Percentiles rank a stretch among this genome's conserved stretches.
Evolutionary conservation across 2,888 invertebrate species (phyloP).

Genomic region (Agonum fuliginosum): DNA sequence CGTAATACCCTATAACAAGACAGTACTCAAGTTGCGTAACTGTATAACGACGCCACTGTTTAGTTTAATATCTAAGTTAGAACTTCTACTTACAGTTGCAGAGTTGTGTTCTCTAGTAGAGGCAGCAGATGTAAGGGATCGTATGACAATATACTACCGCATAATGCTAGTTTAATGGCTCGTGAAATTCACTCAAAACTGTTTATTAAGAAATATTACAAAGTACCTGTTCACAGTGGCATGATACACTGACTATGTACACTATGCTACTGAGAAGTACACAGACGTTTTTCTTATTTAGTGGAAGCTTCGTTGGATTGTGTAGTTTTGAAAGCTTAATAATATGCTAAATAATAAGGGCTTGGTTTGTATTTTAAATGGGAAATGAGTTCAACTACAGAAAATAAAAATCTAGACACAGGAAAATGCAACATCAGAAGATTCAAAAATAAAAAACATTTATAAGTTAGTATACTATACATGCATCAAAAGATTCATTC

Average conservation of each 20-base stretch:
- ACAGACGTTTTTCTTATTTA: background rate
- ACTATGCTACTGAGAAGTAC: background rate
- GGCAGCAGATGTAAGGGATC: constrained; percentile 46
- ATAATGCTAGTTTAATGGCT: constrained; percentile 48
- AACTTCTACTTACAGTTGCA: background rate
- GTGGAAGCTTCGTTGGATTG: background rate
- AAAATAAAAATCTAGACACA: too few species aligned
- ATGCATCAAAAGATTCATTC: too few species aligned
- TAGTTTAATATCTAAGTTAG: constrained; percentile 17
- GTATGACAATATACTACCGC: constrained; percentile 43
- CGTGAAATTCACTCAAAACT: constrained; percentile 34
- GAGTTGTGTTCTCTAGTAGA: constrained; percentile 10
- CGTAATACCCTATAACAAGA: too few species aligned
- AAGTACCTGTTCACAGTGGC: constrained; percentile 20
- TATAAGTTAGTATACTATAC: too few species aligned
- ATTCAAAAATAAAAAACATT: too few species aligned
- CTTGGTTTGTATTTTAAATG: too few species aligned
- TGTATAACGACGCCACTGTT: background rate
- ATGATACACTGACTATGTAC: background rate
- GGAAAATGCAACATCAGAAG: too few species aligned
- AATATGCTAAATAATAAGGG: too few species aligned
- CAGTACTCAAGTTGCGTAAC: background rate
- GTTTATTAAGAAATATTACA: constrained; percentile 44
- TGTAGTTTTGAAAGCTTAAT: background rate
- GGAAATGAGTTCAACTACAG: too few species aligned